These are phyloP conservation scores for Eudemis profundana DNA, from an alignment of 2,888 invertebrate species.

Conservation along the genomic window DNA sequence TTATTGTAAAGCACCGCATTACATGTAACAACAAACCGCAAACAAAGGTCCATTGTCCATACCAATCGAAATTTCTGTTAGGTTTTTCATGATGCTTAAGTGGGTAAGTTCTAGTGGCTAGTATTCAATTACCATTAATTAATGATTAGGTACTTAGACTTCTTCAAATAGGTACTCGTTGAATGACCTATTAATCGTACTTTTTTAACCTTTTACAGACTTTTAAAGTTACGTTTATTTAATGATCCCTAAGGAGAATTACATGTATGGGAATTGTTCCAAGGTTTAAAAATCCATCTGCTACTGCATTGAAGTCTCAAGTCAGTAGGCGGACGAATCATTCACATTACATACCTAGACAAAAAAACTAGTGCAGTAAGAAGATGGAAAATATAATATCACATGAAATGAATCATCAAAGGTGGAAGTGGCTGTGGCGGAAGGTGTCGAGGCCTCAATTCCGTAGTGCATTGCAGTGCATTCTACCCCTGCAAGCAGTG, in stretches of 20 bases:
- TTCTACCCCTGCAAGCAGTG: slow-evolving; percentile 95
- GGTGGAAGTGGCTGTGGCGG: slow-evolving; percentile 54
- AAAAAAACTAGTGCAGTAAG: not conserved
- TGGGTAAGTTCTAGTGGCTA: not conserved
- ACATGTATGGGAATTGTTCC: no score
- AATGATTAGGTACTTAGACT: not conserved
- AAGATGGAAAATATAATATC: slow-evolving; percentile 26
- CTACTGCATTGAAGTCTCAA: no score
- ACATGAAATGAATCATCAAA: slow-evolving; percentile 36
- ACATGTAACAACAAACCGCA: not conserved
- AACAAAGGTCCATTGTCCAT: not conserved
- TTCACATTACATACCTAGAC: not conserved
- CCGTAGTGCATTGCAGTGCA: slow-evolving; percentile 99
- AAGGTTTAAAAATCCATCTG: no score
- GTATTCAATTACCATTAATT: not conserved
- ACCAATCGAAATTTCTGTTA: not conserved
- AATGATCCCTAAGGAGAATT: no score
- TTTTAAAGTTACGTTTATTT: no score
- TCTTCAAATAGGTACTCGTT: no score
- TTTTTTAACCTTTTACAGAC: no score
- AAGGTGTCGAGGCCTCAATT: slow-evolving; percentile 92
- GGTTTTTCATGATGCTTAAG: not conserved
- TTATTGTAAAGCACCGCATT: no score
- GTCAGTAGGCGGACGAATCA: not conserved
- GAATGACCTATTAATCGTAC: no score